Base-by-base conservation (phyloP, 2,113 vertebrate species). In the Pungitius pungitius region DNA sequence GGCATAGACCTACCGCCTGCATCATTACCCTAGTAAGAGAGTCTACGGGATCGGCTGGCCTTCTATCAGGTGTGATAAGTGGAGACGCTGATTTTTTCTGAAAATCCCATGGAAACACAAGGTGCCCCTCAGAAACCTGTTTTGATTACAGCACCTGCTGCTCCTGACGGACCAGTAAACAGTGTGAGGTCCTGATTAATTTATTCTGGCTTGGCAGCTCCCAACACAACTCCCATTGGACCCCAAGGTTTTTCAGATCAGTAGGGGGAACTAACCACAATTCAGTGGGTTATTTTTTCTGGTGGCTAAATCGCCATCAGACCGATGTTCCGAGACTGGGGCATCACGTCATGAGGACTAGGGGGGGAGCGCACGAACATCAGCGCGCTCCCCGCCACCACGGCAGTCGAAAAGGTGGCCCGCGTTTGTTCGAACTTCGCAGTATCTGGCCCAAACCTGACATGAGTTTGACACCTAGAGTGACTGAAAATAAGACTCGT, bases 141-240 rank as follows among this genome's bases (percentile, higher is more conserved):
- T 75, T 78, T 81, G 72, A 78, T 81, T 75, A 78, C 17, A 62
- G 33, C 63, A 52, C 45, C 35, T 45, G 59, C 59, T 75, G 77
- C 63, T 80, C 75, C 52, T 70, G 59, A 20, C 69, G 60, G 75
- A 66, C 45, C 61, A 30, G 51, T 69, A 42, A 70, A n/a, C 40
- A 40, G 61, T 12, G 18, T 35, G 51, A 66, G 67, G 62, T 71
- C 75, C 61, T 80, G 79, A 87, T 84, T 80, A 74, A 82, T 85
- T 72, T 73, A 82, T 82, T 87, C 73, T 51, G 56, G 54, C 57
- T 76, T 70, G 80, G 42, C 5, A 14, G 39, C 58, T 80, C 61
- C 61, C 49, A 60, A 55, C 73, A 80, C 17, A 60, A 73, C 64
- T 72, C 65, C 47, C n/a, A n/a, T 49, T 33, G 40, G 74, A 71